These are phyloP conservation scores for Pipistrellus pygmaeus DNA, from an alignment of 2,797 vertebrate genomes.

Conservation along the genomic window DNA sequence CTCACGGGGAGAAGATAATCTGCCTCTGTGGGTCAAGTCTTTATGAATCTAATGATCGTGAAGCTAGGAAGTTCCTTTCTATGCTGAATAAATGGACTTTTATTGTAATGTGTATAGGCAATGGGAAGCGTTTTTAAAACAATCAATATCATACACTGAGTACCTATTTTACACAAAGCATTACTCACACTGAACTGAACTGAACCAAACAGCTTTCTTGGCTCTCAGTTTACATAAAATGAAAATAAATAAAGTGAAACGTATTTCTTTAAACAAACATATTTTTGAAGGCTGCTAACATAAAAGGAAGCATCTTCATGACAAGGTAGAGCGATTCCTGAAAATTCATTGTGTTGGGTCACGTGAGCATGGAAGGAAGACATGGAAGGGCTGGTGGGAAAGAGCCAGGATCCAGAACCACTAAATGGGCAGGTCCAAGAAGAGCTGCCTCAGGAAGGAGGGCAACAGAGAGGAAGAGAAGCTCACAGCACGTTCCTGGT, in stretches of 20 bases:
- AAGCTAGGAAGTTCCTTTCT: slow-evolving; percentile 23
- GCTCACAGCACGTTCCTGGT: not conserved
- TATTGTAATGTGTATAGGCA: not conserved
- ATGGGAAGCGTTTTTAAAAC: slow-evolving; percentile 56
- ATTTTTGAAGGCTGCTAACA: not conserved
- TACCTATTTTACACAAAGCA: not conserved
- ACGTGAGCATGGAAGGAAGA: not conserved
- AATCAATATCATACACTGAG: slow-evolving; percentile 43
- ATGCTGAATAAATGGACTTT: not conserved
- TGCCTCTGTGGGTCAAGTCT: not conserved
- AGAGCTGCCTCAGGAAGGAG: fast-evolving
- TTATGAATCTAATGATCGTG: slow-evolving; percentile 21
- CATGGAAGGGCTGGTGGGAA: not conserved
- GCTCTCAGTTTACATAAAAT: not conserved
- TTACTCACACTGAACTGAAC: not conserved
- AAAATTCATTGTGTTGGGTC: not conserved
- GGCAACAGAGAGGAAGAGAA: fast-evolving
- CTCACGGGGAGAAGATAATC: not conserved
- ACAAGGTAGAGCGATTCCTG: not conserved
- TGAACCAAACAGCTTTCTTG: not conserved
- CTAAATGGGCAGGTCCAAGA: not conserved
- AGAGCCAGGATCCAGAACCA: not conserved
- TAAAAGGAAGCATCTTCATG: not conserved
- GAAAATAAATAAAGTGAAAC: slow-evolving; percentile 20
- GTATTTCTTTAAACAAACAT: not conserved